Conservation (phyloP, 64 coral and sea anemone species). For the Porites australiensis region DNA sequence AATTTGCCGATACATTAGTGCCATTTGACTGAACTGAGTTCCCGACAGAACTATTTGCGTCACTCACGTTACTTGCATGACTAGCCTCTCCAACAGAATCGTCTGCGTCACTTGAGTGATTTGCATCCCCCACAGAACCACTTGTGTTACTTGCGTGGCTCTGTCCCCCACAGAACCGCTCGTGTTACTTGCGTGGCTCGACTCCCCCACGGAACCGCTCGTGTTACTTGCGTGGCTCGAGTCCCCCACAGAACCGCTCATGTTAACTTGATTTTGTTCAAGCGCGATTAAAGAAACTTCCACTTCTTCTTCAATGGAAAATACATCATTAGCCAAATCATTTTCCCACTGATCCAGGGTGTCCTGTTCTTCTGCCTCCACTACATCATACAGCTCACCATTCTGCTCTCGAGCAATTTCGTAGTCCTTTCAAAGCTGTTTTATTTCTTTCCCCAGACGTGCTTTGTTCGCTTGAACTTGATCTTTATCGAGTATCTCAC, state of each 20-base stretch:
- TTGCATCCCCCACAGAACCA: background rate
- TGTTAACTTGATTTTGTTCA: background rate
- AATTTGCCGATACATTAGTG: no score
- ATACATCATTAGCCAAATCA: conserved; percentile 5
- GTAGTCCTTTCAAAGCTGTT: background rate
- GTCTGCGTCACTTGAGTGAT: background rate
- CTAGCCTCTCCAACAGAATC: background rate
- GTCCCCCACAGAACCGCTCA: background rate
- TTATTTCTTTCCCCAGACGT: background rate
- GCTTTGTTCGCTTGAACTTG: background rate
- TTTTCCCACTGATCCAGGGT: background rate
- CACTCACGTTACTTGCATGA: background rate
- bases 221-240: no score
- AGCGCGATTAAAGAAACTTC: background rate
- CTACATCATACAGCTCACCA: background rate
- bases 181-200: no score
- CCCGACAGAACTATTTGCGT: no score
- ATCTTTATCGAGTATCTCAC: background rate
- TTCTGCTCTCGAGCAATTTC: background rate
- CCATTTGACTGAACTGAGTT: no score
- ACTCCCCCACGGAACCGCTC: no score
- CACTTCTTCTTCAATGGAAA: background rate
- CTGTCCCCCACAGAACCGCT: background rate
- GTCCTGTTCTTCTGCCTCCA: background rate
- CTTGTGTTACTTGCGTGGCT: no score